Evolutionary conservation across 2,113 vertebrate genomes (phyloP).

Genomic region (Cebus imitator): DNA sequence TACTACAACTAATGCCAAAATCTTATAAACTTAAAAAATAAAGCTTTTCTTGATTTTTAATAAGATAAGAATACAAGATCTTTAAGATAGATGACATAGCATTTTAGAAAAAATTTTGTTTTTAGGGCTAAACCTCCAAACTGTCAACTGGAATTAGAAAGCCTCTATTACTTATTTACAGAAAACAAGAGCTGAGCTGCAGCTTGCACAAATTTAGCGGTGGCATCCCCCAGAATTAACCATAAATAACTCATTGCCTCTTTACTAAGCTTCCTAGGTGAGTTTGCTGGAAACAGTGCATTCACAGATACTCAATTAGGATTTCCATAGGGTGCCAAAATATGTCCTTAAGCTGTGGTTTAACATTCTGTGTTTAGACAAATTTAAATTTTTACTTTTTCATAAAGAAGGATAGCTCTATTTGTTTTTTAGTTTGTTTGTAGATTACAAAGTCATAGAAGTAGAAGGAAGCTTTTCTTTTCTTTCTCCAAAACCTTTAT

Average conservation of each 20-base stretch:
- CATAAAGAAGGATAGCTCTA: neutral
- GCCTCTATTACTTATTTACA: neutral
- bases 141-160: conserved; percentile 6
- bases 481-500: neutral
- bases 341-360: neutral
- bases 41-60: neutral
- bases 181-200: neutral
- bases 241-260: conserved; percentile 1
- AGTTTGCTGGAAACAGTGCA: conserved; percentile 3
- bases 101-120: neutral
- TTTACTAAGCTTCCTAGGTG: neutral
- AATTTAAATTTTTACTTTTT: neutral
- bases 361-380: neutral
- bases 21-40: neutral
- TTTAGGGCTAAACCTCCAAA: neutral
- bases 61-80: neutral
- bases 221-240: neutral
- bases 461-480: neutral
- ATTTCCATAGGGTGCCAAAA: conserved; percentile 7
- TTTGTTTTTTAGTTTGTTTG: neutral
- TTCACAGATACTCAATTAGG: neutral
- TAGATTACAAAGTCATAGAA: neutral
- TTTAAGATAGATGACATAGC: neutral
- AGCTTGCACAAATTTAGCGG: neutral
- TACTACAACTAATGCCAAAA: neutral